Conservation (phyloP, 2,888 invertebrate species). For the Alentia gelatinosa region DNA sequence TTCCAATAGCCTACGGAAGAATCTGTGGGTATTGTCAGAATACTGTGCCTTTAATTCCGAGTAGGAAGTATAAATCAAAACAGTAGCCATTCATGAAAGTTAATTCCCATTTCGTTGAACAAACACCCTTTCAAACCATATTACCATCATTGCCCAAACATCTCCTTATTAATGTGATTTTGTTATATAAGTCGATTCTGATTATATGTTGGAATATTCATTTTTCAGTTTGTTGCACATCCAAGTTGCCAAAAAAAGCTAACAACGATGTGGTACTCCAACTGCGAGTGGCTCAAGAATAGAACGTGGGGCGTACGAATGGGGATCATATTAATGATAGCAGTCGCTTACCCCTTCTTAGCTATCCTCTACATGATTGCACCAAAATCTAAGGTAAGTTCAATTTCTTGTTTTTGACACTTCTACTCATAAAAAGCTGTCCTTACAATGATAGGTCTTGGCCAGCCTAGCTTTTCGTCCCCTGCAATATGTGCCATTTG, state of each 20-base stretch:
- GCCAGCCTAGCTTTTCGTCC: neutral
- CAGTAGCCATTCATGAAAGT: too few species aligned
- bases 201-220: neutral
- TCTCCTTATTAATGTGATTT: too few species aligned
- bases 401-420: neutral
- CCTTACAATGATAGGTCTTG: neutral
- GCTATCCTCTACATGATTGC: constrained; percentile 72
- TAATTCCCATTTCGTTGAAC: too few species aligned
- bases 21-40: too few species aligned
- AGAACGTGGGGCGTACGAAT: constrained; percentile 53
- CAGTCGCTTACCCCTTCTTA: constrained; percentile 73
- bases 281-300: constrained; percentile 67
- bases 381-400: constrained; percentile 72
- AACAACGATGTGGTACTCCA: constrained; percentile 77
- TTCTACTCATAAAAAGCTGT: neutral
- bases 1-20: too few species aligned
- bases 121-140: too few species aligned
- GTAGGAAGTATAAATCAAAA: too few species aligned
- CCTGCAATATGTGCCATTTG: neutral
- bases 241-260: constrained; percentile 79
- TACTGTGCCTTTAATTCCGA: too few species aligned
- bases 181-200: too few species aligned
- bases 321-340: constrained; percentile 66
- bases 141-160: too few species aligned
- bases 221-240: constrained; percentile 79